A percentile compares a stretch with the other conserved stretches of the same genome.
Evolutionary conservation across 2,797 vertebrate genomes (phyloP).

Genomic region (Paramormyrops hopkinsi): DNA sequence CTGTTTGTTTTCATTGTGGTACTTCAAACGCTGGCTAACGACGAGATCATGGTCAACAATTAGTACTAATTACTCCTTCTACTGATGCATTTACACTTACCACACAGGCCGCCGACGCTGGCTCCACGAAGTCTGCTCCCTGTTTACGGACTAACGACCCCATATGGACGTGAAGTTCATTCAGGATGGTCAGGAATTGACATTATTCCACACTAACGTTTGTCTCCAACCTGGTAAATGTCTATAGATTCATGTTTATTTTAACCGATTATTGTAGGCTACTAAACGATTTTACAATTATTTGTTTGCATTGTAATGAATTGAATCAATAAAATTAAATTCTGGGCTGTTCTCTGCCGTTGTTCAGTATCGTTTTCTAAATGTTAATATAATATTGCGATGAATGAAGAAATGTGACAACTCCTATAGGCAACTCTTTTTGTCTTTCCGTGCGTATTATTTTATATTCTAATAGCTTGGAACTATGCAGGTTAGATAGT

Average conservation of each 20-base stretch:
- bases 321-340: not conserved
- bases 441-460: not conserved
- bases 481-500: not conserved
- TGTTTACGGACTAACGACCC: conserved; percentile 40
- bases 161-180: conserved; percentile 9
- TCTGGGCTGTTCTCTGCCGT: not conserved
- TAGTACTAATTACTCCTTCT: conserved; percentile 57
- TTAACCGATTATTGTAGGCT: not conserved
- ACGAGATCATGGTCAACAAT: conserved; percentile 61
- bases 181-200: not conserved
- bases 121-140: conserved; percentile 63
- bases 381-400: not conserved
- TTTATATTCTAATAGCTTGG: not conserved
- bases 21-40: conserved; percentile 61
- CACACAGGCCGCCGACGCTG: conserved; percentile 40
- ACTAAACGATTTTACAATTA: not conserved
- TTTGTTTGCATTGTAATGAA: not conserved
- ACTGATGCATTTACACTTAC: conserved; percentile 59
- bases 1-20: conserved; percentile 44
- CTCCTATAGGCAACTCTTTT: not conserved
- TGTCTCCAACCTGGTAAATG: not conserved
- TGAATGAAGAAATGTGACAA: not conserved
- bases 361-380: not conserved
- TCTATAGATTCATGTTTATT: not conserved
- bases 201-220: conserved; percentile 1